Conservation (phyloP, 2,888 invertebrate species). For the Sarcophaga rosellei region DNA sequence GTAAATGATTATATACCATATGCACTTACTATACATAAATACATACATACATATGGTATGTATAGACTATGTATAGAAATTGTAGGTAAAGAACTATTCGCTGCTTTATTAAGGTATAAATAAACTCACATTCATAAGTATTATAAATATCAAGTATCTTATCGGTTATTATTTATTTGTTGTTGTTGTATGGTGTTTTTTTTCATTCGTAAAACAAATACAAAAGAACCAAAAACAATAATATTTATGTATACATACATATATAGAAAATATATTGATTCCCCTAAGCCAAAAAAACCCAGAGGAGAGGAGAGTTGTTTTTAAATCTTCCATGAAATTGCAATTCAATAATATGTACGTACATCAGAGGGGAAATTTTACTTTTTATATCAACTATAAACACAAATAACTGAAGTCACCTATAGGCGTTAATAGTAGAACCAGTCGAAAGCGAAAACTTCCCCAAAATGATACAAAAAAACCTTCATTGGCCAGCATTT, state of each 20-base stretch:
- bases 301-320: neutral
- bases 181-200: neutral
- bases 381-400: neutral
- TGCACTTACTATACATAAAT: neutral
- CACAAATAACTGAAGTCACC: too few relatives aligned
- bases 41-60: neutral
- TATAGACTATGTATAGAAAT: too few relatives aligned
- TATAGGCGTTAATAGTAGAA: too few relatives aligned
- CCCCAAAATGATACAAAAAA: too few relatives aligned
- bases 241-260: neutral
- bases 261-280: slow-evolving; percentile 21
- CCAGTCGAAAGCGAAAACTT: too few relatives aligned
- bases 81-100: too few relatives aligned
- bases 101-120: too few relatives aligned
- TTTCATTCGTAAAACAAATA: too few relatives aligned
- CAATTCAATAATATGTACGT: neutral
- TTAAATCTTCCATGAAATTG: slow-evolving; percentile 9
- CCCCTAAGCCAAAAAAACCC: neutral
- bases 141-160: slow-evolving; percentile 37
- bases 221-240: neutral
- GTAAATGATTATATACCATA: slow-evolving; percentile 1
- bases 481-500: slow-evolving; percentile 28
- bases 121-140: neutral
- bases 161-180: neutral
- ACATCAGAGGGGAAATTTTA: neutral